Percentiles rank a stretch among this genome's conserved stretches.
These are phyloP conservation scores for Rhyacophila evoluta DNA, from an alignment of 2,888 invertebrate genomes.

Conservation along the genomic window DNA sequence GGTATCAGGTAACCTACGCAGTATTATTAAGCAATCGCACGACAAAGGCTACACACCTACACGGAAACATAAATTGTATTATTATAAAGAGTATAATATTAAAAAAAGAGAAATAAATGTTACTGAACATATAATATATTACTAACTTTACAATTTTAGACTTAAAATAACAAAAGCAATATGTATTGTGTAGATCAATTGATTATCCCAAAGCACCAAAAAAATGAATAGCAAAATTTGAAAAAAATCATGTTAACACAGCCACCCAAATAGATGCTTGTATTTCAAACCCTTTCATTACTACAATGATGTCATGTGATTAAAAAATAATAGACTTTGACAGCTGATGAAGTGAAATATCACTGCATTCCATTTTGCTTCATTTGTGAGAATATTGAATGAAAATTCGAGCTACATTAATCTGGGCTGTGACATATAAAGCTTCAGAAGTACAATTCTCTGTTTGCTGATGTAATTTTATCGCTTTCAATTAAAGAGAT, in stretches of 20 bases:
- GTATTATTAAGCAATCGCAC: not conserved
- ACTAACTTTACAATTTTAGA: too few species aligned
- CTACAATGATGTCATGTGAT: too few species aligned
- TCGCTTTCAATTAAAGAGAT: constrained; percentile 3
- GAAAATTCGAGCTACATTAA: not conserved
- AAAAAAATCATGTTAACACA: too few species aligned
- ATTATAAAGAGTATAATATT: not conserved
- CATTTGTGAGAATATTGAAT: not conserved
- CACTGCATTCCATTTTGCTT: not conserved
- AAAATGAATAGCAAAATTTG: too few species aligned
- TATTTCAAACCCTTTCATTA: too few species aligned
- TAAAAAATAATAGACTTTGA: too few species aligned
- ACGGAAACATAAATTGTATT: not conserved
- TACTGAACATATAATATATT: too few species aligned
- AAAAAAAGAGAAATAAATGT: not conserved
- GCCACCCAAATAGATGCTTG: too few species aligned
- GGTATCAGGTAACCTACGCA: not conserved
- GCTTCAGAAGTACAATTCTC: not conserved
- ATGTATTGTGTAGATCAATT: too few species aligned
- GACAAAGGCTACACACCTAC: not conserved
- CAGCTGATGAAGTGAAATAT: too few species aligned
- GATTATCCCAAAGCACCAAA: too few species aligned
- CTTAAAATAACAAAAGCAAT: too few species aligned
- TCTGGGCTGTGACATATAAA: not conserved
- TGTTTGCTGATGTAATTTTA: not conserved